Percentiles rank a stretch among this genome's conserved stretches.
Conservation (phyloP, 2,113 vertebrate genomes). For the Lipophrys pholis region DNA sequence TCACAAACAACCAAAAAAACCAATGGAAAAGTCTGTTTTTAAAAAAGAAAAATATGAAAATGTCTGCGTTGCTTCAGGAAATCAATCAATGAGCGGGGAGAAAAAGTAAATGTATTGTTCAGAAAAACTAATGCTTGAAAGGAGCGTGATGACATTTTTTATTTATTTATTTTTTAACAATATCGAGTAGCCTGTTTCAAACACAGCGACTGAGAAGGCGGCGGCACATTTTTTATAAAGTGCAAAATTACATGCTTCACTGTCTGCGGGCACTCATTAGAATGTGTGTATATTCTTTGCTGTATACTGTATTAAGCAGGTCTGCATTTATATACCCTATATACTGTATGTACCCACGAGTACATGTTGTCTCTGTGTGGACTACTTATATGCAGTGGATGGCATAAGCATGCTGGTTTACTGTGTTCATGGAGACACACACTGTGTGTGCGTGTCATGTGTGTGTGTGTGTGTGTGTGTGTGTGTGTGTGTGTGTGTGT, state of each 20-base stretch:
- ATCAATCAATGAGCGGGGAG: conserved; percentile 26
- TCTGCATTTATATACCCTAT: conserved; percentile 23
- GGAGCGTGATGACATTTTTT: conserved; percentile 39
- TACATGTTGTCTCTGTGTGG: conserved; percentile 8
- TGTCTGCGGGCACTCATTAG: conserved; percentile 51
- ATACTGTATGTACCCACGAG: conserved; percentile 2
- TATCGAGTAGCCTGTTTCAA: conserved; percentile 38
- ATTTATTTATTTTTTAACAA: no score
- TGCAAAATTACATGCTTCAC: conserved; percentile 62
- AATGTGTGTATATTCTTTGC: conserved; percentile 21
- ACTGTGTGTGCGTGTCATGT: neutral
- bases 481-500: conserved; percentile 10
- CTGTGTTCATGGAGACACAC: conserved; percentile 12
- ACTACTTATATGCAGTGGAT: conserved; percentile 12
- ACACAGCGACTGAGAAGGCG: conserved; percentile 41
- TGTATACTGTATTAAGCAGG: conserved; percentile 43
- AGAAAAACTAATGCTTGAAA: conserved; percentile 26
- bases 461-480: conserved; percentile 14
- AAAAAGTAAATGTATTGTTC: conserved; percentile 27
- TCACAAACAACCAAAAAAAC: conserved; percentile 9
- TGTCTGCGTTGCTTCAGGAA: conserved; percentile 29
- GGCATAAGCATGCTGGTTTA: conserved; percentile 12
- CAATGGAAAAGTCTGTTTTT: neutral
- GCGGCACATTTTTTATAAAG: conserved; percentile 52
- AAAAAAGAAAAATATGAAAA: conserved; percentile 9